These are phyloP conservation scores for Melospiza melodia DNA, from an alignment of 2,113 vertebrate species.

Conservation along the genomic window DNA sequence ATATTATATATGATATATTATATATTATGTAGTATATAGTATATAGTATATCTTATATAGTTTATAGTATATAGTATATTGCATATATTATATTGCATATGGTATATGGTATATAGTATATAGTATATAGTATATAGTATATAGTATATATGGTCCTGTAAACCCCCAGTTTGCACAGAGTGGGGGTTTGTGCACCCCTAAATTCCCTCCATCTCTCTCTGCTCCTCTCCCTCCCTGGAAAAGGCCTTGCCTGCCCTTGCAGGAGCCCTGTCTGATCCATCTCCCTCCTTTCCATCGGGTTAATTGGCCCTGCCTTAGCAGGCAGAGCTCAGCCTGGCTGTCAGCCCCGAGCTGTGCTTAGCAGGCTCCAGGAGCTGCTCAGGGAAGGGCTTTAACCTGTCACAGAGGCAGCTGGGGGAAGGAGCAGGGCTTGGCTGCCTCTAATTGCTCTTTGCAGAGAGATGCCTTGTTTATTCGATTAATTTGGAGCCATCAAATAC, in stretches of 20 bases:
- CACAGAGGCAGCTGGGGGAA: constrained; percentile 37
- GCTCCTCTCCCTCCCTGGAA: not conserved
- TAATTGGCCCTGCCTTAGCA: not conserved
- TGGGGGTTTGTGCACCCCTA: fast-evolving
- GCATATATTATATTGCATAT: too few relatives aligned
- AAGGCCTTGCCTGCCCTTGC: not conserved
- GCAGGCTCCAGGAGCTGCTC: not conserved
- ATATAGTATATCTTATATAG: too few relatives aligned
- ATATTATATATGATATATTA: too few relatives aligned
- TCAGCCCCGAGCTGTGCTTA: not conserved
- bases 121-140: too few relatives aligned
- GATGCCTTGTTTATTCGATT: constrained; percentile 50
- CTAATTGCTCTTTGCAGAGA: constrained; percentile 17
- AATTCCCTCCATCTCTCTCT: not conserved
- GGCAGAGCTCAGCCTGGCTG: not conserved
- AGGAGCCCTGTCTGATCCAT: not conserved
- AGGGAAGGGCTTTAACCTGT: constrained; percentile 44
- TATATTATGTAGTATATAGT: too few relatives aligned
- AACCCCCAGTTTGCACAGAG: not conserved
- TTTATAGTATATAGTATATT: too few relatives aligned
- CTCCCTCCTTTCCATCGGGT: not conserved
- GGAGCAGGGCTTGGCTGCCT: constrained; percentile 1
- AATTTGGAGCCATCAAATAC: constrained; percentile 43
- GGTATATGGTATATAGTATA: too few relatives aligned
- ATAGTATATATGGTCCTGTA: too few relatives aligned